Percentiles rank a stretch among this genome's conserved stretches.
phyloP scores from a whole-genome alignment of 2,797 vertebrate genomes.

The Microctenopoma stevenorrisi region DNA sequence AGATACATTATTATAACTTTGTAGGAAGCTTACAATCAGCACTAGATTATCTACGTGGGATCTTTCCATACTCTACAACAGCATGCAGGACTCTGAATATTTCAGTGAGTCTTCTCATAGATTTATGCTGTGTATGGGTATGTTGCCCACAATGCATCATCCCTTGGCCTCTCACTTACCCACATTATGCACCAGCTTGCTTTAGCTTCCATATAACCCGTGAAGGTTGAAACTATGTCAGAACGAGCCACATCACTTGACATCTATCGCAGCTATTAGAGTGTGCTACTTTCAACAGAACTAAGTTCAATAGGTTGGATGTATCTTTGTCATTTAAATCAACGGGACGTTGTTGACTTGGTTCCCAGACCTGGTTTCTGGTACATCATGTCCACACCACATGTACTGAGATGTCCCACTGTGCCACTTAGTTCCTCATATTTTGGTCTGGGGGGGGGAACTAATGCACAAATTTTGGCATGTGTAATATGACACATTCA shows the following conservation, averaged over 20 bases:
- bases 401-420: conserved; percentile 2
- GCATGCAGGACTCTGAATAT: neutral
- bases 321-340: conserved; percentile 22
- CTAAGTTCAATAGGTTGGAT: conserved; percentile 27
- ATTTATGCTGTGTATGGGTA: conserved; percentile 67
- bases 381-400: conserved; percentile 3
- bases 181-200: conserved; percentile 32
- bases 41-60: neutral
- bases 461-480: neutral
- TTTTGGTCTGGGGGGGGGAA: conserved; percentile 11
- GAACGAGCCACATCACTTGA: conserved; percentile 40
- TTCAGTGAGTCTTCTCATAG: conserved; percentile 44
- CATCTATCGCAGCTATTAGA: conserved; percentile 57
- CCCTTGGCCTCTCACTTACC: conserved; percentile 67
- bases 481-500: conserved; percentile 27
- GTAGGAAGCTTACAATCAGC: neutral
- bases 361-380: conserved; percentile 1
- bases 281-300: conserved; percentile 33
- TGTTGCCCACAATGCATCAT: conserved; percentile 63
- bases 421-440: neutral
- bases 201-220: conserved; percentile 55
- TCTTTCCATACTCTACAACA: neutral
- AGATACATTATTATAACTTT: neutral
- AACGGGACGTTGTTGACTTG: neutral
- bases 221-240: conserved; percentile 57